Evolutionary conservation across 2,113 vertebrate genomes (phyloP).

Genomic region (Paracanthobrama guichenoti): DNA sequence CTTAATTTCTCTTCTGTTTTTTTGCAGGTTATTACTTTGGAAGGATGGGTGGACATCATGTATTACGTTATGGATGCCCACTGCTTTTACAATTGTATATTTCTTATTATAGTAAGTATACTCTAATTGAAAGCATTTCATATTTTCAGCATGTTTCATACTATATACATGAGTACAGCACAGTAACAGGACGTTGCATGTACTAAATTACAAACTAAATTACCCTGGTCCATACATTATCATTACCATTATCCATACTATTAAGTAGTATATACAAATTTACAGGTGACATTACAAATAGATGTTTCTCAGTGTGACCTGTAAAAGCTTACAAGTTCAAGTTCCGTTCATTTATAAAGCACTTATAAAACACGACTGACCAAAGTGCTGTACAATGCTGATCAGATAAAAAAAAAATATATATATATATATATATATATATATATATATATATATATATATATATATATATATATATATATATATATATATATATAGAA

Average conservation of each 20-base stretch:
- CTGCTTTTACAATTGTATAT: constrained; percentile 99
- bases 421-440: too few relatives aligned
- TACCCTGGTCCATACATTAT: neutral
- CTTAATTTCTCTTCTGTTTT: constrained; percentile 10
- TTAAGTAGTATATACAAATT: neutral
- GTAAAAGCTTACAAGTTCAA: too few relatives aligned
- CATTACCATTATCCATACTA: too few relatives aligned
- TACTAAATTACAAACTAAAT: neutral
- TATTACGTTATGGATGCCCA: constrained; percentile 99
- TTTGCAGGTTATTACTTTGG: too few relatives aligned
- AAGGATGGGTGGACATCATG: constrained; percentile 99
- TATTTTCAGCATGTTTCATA: constrained; percentile 4
- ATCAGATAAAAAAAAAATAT: too few relatives aligned
- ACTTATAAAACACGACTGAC: too few relatives aligned
- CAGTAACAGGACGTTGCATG: neutral
- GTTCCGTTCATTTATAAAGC: too few relatives aligned
- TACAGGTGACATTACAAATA: neutral
- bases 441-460: too few relatives aligned
- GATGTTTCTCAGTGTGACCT: neutral
- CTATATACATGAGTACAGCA: neutral
- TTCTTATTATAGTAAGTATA: constrained; percentile 98
- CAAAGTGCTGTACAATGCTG: too few relatives aligned
- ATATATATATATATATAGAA: too few relatives aligned
- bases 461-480: too few relatives aligned
- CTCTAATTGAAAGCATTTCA: neutral